phyloP scores from a whole-genome alignment of 2,888 invertebrate species.

The Incurvaria masculella region DNA sequence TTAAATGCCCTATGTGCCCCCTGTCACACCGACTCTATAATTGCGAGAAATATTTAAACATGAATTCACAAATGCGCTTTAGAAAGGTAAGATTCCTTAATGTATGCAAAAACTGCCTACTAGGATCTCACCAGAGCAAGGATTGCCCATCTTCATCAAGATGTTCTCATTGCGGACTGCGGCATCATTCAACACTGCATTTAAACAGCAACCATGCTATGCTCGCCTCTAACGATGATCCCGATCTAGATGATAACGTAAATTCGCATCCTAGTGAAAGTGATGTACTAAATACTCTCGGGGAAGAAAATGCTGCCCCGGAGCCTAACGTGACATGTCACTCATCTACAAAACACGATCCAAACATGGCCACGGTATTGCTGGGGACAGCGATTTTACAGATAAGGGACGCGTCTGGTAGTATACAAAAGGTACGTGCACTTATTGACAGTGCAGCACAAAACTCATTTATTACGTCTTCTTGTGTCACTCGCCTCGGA shows the following conservation, averaged over 20 bases:
- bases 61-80: neutral
- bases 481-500: neutral
- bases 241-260: neutral
- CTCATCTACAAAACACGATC: neutral
- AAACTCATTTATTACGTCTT: neutral
- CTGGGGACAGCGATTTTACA: neutral
- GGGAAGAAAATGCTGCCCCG: neutral
- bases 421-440: neutral
- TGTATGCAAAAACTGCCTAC: neutral
- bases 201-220: neutral
- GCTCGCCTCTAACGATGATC: neutral
- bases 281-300: neutral
- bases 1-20: neutral
- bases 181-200: neutral
- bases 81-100: neutral
- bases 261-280: too few species aligned
- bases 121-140: neutral
- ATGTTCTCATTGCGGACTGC: neutral
- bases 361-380: neutral
- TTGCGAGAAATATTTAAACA: neutral
- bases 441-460: neutral
- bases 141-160: neutral
- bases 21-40: neutral
- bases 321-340: neutral
- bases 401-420: neutral